phyloP scores from a whole-genome alignment of 1,140 invertebrate species.

The Neotoxoptera formosana region DNA sequence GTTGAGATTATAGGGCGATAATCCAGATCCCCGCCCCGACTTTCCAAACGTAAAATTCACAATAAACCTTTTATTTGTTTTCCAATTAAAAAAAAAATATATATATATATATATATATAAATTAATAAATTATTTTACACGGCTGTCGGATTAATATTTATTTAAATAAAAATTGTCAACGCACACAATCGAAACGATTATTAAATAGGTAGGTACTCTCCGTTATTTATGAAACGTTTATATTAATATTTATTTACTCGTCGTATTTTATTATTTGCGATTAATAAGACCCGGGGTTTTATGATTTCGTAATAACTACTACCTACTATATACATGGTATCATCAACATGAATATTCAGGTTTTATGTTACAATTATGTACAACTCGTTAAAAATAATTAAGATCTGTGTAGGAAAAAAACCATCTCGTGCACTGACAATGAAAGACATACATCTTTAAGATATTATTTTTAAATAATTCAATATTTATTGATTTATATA shows the following conservation, averaged over 20 bases:
- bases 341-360: background rate
- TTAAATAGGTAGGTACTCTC: background rate
- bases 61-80: background rate
- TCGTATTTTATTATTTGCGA: background rate
- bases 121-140: background rate
- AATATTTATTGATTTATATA: conserved; percentile 6
- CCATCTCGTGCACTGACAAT: background rate
- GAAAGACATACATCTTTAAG: background rate
- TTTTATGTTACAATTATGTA: background rate
- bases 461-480: background rate
- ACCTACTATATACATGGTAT: background rate
- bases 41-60: background rate
- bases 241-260: background rate
- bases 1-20: background rate
- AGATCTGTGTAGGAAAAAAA: background rate
- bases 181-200: background rate
- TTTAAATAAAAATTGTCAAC: background rate
- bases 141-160: background rate
- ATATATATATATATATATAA: background rate
- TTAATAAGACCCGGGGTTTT: background rate
- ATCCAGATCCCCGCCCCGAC: background rate
- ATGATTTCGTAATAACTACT: background rate
- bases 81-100: background rate
- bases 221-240: background rate
- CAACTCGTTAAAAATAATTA: background rate